These are phyloP conservation scores for Apistogramma diplotaenia DNA, from an alignment of 2,113 vertebrate genomes.

Conservation along the genomic window DNA sequence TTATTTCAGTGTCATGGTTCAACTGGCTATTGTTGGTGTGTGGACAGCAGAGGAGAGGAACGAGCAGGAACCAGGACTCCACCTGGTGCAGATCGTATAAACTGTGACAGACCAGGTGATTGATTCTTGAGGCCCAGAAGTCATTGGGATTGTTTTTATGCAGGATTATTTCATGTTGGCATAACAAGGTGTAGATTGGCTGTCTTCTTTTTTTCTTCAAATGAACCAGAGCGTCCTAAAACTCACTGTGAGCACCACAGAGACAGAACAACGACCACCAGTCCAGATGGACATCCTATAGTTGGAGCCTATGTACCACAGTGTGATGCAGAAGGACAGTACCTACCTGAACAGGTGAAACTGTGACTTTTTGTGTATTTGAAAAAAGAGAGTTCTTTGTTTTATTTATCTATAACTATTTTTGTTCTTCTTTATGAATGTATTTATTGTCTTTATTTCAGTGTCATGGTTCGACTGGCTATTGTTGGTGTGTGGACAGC, in stretches of 20 bases:
- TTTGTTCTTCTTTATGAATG: too few species aligned
- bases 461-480: conserved; percentile 81
- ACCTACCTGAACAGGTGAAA: conserved; percentile 70
- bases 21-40: conserved; percentile 87
- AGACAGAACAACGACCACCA: conserved; percentile 40
- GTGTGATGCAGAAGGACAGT: conserved; percentile 81
- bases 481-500: conserved; percentile 86
- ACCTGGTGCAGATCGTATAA: conserved; percentile 53
- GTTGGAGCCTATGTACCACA: conserved; percentile 75
- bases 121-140: too few species aligned
- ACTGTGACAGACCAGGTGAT: conserved; percentile 78
- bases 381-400: not conserved
- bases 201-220: not conserved
- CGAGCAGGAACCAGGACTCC: conserved; percentile 76
- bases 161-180: too few species aligned
- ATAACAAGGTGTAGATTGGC: too few species aligned
- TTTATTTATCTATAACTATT: not conserved
- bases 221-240: conserved; percentile 31
- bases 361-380: not conserved
- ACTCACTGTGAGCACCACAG: conserved; percentile 77
- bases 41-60: conserved; percentile 78
- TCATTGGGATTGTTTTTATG: not conserved
- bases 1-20: conserved; percentile 78
- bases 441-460: conserved; percentile 20
- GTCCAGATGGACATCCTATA: conserved; percentile 18